phyloP scores from a whole-genome alignment of 2,888 invertebrate species.

The Pseudococcus jackbeardsleyi region DNA sequence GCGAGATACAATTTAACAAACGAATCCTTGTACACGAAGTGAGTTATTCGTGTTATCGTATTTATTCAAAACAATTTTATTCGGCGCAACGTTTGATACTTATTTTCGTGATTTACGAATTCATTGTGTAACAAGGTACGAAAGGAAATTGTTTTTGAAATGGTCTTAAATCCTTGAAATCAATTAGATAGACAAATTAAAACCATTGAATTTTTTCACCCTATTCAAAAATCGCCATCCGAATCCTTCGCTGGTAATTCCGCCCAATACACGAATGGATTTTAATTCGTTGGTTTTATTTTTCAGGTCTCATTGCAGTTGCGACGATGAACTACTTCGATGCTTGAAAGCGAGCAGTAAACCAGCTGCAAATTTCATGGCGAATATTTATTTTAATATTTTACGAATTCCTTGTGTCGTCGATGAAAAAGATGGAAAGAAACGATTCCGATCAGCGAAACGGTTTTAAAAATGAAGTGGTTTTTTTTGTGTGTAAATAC shows the following conservation, averaged over 20 bases:
- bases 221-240: background rate
- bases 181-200: slow-evolving; percentile 10
- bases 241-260: background rate
- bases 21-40: slow-evolving; percentile 86
- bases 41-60: slow-evolving; percentile 68
- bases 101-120: slow-evolving; percentile 21
- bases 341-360: slow-evolving; percentile 84
- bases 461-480: background rate
- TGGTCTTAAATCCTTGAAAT: slow-evolving; percentile 42
- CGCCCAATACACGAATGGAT: no score
- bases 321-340: slow-evolving; percentile 85
- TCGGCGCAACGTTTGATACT: background rate
- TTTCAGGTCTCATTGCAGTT: slow-evolving; percentile 84
- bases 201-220: background rate
- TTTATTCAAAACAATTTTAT: slow-evolving; percentile 7
- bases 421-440: slow-evolving; percentile 70
- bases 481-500: background rate
- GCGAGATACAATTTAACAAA: slow-evolving; percentile 86
- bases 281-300: background rate
- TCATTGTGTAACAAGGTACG: background rate
- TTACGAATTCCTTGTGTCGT: slow-evolving; percentile 82
- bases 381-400: slow-evolving; percentile 88
- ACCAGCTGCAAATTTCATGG: slow-evolving; percentile 82
- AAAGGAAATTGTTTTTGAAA: slow-evolving; percentile 24
- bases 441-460: slow-evolving; percentile 55